Evolutionary conservation across 2,888 invertebrate genomes (phyloP).

Genomic region (Athripsodes cinereus): DNA sequence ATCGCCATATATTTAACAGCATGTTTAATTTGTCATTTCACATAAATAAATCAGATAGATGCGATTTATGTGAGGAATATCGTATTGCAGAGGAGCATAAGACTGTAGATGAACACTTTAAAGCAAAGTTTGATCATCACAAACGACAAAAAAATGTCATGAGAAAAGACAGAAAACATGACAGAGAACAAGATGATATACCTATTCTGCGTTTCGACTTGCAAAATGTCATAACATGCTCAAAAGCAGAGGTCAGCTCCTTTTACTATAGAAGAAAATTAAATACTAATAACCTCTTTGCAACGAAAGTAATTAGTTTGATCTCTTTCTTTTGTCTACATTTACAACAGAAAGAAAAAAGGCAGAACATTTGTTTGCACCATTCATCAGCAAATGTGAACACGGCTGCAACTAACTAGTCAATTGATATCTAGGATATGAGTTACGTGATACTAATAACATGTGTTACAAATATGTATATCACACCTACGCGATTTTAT

Average conservation of each 20-base stretch:
- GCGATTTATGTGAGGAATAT: slow-evolving; percentile 5
- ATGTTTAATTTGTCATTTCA: slow-evolving; percentile 5
- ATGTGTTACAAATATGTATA: no score
- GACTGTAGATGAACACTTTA: neutral
- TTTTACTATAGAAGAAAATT: slow-evolving; percentile 4
- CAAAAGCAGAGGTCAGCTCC: no score
- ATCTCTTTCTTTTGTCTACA: no score
- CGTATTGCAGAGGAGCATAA: neutral
- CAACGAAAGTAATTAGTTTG: no score
- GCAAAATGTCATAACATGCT: slow-evolving; percentile 5
- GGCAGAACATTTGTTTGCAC: no score
- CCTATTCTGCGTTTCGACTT: slow-evolving; percentile 6
- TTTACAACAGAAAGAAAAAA: no score
- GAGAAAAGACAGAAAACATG: slow-evolving; percentile 3
- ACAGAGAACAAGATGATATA: no score
- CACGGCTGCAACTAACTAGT: no score
- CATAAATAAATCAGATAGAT: slow-evolving; percentile 5
- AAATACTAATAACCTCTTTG: slow-evolving; percentile 2
- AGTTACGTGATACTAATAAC: no score
- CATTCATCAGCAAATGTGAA: no score
- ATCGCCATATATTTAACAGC: slow-evolving; percentile 3
- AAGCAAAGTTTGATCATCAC: neutral
- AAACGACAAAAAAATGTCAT: slow-evolving; percentile 3
- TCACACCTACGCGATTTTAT: no score
- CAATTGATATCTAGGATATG: no score